These are phyloP conservation scores for Andrena flavipes DNA, from an alignment of 2,888 invertebrate species.

Conservation along the genomic window DNA sequence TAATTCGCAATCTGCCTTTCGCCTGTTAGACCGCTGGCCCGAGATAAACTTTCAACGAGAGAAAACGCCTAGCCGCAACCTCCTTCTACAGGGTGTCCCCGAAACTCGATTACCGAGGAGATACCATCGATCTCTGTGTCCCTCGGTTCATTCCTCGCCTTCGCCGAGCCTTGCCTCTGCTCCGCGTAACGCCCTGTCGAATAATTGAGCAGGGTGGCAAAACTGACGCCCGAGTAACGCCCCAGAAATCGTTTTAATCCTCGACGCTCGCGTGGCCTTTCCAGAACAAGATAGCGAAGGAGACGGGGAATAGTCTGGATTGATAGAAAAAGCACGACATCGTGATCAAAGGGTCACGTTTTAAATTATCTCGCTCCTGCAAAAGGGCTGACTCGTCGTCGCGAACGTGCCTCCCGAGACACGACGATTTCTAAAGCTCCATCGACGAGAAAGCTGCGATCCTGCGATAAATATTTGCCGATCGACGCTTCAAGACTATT, in stretches of 20 bases:
- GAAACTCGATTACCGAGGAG: constrained; percentile 16
- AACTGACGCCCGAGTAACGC: not conserved
- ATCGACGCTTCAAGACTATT: not conserved
- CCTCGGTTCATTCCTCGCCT: not conserved
- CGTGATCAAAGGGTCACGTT: constrained; percentile 6
- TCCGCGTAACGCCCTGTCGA: not conserved
- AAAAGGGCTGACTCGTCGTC: not conserved
- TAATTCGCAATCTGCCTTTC: constrained; percentile 61
- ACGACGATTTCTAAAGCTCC: not conserved
- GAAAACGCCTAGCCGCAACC: constrained; percentile 57
- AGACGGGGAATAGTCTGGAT: not conserved
- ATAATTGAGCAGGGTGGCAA: not conserved
- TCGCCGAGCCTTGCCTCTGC: not conserved
- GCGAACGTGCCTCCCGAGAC: not conserved
- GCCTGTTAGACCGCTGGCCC: constrained; percentile 48
- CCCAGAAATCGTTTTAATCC: not conserved
- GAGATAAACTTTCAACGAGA: constrained; percentile 60
- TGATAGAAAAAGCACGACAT: not conserved
- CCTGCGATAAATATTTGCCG: constrained; percentile 5
- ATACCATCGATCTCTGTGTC: not conserved
- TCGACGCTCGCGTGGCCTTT: not conserved
- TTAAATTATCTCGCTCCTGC: not conserved
- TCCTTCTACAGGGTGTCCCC: constrained; percentile 46
- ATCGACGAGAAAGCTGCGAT: not conserved
- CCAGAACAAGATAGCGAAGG: not conserved